A percentile compares a stretch with the other conserved stretches of the same genome.
Evolutionary conservation across 2,797 vertebrate genomes (phyloP).

Genomic region (Trichosurus vulpecula): DNA sequence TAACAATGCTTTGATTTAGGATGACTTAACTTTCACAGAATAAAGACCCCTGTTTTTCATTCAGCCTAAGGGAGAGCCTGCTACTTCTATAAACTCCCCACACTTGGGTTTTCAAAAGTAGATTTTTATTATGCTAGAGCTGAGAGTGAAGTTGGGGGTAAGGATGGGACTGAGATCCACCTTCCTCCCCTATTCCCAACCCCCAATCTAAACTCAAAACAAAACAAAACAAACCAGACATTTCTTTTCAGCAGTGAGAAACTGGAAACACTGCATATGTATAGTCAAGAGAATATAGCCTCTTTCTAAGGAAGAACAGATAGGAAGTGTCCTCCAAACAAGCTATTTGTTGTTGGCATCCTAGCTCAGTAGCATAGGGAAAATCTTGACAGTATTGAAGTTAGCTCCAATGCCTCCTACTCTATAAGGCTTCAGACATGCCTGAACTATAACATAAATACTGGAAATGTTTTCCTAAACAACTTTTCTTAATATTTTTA

Average conservation of each 20-base stretch:
- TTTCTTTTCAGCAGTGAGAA: neutral
- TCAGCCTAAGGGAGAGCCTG: neutral
- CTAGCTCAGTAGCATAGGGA: neutral
- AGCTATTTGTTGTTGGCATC: neutral
- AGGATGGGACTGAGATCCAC: neutral
- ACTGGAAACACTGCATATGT: neutral
- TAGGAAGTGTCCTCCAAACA: neutral
- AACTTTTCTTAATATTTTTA: neutral
- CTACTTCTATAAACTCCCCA: neutral
- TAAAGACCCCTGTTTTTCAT: neutral
- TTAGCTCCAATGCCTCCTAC: neutral
- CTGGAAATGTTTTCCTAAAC: neutral
- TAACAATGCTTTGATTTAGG: conserved; percentile 16
- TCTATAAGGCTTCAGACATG: neutral
- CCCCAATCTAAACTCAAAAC: neutral
- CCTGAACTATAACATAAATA: neutral
- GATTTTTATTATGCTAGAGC: neutral
- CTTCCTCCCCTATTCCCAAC: neutral
- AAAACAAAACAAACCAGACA: too few species aligned
- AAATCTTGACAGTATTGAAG: neutral
- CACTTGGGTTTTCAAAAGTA: neutral
- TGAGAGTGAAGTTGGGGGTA: neutral
- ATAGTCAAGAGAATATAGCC: neutral
- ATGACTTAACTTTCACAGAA: neutral
- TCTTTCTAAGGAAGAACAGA: neutral